Evolutionary conservation across 2,888 invertebrate species (phyloP).

Genomic region (Lasioglossum calceatum): DNA sequence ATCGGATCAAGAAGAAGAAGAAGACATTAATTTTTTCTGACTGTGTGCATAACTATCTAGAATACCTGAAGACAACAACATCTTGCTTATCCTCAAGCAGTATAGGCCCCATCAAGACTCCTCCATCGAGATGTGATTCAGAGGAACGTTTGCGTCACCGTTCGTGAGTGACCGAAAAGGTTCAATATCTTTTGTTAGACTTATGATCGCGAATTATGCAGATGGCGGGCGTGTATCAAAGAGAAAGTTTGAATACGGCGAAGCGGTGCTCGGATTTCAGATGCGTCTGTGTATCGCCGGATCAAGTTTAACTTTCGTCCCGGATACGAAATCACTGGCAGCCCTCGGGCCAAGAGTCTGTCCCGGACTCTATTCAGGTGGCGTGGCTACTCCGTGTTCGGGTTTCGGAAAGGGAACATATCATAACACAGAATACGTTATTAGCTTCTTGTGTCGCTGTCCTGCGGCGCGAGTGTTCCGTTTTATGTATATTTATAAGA

Average conservation of each 20-base stretch:
- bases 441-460: neutral
- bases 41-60: too few species aligned
- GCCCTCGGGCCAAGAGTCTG: constrained; percentile 40
- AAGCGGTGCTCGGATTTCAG: constrained; percentile 29
- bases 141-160: too few species aligned
- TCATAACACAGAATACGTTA: constrained; percentile 23
- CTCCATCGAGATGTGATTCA: too few species aligned
- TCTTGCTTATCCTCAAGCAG: too few species aligned
- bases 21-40: too few species aligned
- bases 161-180: neutral
- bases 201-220: constrained; percentile 3
- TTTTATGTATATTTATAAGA: constrained; percentile 3
- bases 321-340: constrained; percentile 51
- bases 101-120: too few species aligned
- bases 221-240: neutral
- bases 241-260: constrained; percentile 12
- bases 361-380: constrained; percentile 26
- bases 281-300: constrained; percentile 23
- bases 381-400: constrained; percentile 37
- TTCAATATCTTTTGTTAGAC: neutral
- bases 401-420: constrained; percentile 41
- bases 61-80: too few species aligned
- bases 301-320: constrained; percentile 57
- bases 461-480: neutral
- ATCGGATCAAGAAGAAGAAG: too few species aligned